Evolutionary conservation across 2,888 invertebrate genomes (phyloP), one percentile per base, ranked within the genome.

Genomic region (Oegoconia quadripuncta): DNA sequence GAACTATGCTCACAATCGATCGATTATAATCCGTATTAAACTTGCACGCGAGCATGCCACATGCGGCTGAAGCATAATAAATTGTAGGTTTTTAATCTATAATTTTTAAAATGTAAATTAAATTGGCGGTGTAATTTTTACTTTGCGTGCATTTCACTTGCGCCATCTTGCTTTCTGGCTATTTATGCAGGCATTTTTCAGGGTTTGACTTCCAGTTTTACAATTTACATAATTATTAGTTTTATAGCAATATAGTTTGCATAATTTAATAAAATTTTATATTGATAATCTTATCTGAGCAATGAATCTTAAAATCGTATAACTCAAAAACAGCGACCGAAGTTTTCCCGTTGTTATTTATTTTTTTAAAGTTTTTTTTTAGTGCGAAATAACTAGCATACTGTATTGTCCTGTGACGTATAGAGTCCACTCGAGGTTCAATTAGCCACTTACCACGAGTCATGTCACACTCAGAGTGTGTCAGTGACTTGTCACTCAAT

Each of bases 21-120:
- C 20, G 13, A 20, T 20, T 20, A 33, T 11, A 25, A 15, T 23
- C 6, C 13, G 20, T 34, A 15, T 25, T 17, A 33, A 18, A 26
- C 34, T 39, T 22, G 39, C 39, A 34, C 30, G 39, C 26, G 25
- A 6, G 23, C 39, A 30, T 28, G 39, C 39, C 20, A 34, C 9
- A 17, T n/a, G 26, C 18, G 14, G 3, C 15, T 15, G 13, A 13
- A 16, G 20, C 26, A 17, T 26, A 18, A 37, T 37, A 26, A 37
- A 37, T 17, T 31, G 32, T 8, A 17, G 7, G 18, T 17, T 37
- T 32, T 25, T 30, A n/a, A 16, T 6, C 4, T 6, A n/a, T 16
- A 16, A 30, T 30, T 30, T 17, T 27, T 12, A 27, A 27, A 30
- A 30, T 30, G 29, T 17, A 30, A 30, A 30, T 27, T 27, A 6